Evolutionary conservation across 2,113 vertebrate genomes (phyloP).

Genomic region (Daubentonia madagascariensis): DNA sequence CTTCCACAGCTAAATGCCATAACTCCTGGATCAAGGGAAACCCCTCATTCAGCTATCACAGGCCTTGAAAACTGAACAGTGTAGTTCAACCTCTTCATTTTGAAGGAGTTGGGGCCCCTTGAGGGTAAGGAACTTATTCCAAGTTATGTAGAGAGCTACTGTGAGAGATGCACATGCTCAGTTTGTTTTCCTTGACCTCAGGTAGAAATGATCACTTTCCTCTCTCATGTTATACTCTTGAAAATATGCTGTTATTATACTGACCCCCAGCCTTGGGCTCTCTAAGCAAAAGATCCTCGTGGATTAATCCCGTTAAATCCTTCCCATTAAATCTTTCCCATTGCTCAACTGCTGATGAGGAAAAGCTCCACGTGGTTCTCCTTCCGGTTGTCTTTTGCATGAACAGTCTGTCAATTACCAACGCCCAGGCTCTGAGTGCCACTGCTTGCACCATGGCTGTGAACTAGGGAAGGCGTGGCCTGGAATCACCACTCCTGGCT

Average conservation of each 20-base stretch:
- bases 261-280: background rate
- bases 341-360: background rate
- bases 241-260: background rate
- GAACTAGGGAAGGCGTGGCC: background rate
- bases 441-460: background rate
- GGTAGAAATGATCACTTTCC: background rate
- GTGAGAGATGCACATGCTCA: background rate
- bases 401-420: background rate
- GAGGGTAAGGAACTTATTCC: background rate
- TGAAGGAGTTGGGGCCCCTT: accelerated
- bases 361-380: accelerated
- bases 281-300: background rate
- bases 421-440: background rate
- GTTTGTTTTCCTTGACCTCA: background rate
- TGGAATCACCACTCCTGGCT: background rate
- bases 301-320: background rate
- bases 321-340: background rate
- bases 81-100: background rate
- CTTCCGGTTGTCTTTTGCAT: background rate
- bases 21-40: background rate
- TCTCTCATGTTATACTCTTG: background rate
- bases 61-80: background rate
- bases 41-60: background rate
- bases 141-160: background rate
- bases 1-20: background rate